Evolutionary conservation across 2,888 invertebrate species (phyloP), one percentile per base, ranked within the genome.

Genomic region (Zonitis immaculata): DNA sequence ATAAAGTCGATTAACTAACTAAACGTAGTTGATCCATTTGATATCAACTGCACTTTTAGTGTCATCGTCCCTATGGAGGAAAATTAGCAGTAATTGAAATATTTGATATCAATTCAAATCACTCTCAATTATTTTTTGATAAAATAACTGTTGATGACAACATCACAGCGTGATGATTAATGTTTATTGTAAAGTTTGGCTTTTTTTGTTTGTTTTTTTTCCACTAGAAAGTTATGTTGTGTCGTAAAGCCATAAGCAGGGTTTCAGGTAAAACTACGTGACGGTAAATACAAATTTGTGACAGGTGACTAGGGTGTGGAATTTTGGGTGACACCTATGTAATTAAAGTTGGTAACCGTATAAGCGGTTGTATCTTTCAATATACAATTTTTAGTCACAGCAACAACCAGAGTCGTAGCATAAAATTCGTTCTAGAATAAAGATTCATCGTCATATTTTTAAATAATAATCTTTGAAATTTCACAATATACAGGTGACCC

Each of bases 281-380:
- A 44, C 44, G 44, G 43, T 14, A 12, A 18, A 22, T 8, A 14
- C 43, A 18, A 47, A 50, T 51, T 54, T 44, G 9, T 49, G 55
- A 47, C 61, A 60, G 60, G 62, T 59, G 60, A 63, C 60, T 49
- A 53, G 54, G 57, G 65, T 65, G 61, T 59, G 51, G 68, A 66
- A 68, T 66, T 68, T 66, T 61, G 52, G 62, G 62, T 61, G 66
- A 66, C 66, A 65, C 61, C 63, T 62, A 56, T 54, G 62, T 66
- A 68, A 68, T 68, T 68, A 67, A 68, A 68, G 62, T 66, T 63
- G 55, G 59, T 58, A 61, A 64, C 62, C 59, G 60, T n/a, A n/a
- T 59, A 57, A 58, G 57, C 56, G 56, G 56, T 59, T 51, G 55
- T 59, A 61, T 56, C 57, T 54, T 56, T n/a, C n/a, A n/a, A n/a